Base-by-base conservation (phyloP, 2,113 vertebrate species). In the Globicephala melas region DNA sequence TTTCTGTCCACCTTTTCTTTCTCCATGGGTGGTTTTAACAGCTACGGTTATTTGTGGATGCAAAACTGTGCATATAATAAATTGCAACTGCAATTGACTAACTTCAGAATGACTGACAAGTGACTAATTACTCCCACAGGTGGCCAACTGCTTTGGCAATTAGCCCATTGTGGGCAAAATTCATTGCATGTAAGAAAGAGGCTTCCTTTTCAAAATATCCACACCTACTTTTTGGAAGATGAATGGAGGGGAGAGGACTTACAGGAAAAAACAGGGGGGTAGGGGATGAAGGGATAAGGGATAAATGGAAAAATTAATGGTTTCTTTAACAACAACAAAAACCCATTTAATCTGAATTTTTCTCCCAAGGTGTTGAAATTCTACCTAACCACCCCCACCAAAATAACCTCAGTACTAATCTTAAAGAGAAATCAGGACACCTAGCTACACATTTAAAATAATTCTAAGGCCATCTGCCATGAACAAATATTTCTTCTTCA, bases 111-210 rank as follows among this genome's bases (percentile, higher is more conserved):
- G 36, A 85, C 87, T 97, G 95, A 97, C 89, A 96, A 93, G 82
- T 94, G 83, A 96, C 95, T 97, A 95, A 97, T 96, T 95, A 95
- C 74, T 97, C 94, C 97, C 94, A 97, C 89, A 97, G 95, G 95
- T 94, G 83, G 91, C 86, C 95, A 96, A 97, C 67, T 96, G 92
- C 89, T 84, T 96, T 96, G 96, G 97, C 90, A 95, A 96, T 96
- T 96, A 97, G 86, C 94, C 91, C 77, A 95, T 5, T 89, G 80
- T 91, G 70, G 95, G 65, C 33, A 97, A 97, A 97, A 94, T 86
- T 93, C 96, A 95, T 80, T 83, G 63, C 8, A 1, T 76, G n/a
- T 65, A 92, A 97, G 91, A 96, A 95, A 96, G 91, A 89, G 26
- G 79, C 63, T 89, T 97, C 94, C 94, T 96, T 96, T 97, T 96